Base-by-base conservation (phyloP, 2,888 invertebrate species). In the Cheilosia pagana region DNA sequence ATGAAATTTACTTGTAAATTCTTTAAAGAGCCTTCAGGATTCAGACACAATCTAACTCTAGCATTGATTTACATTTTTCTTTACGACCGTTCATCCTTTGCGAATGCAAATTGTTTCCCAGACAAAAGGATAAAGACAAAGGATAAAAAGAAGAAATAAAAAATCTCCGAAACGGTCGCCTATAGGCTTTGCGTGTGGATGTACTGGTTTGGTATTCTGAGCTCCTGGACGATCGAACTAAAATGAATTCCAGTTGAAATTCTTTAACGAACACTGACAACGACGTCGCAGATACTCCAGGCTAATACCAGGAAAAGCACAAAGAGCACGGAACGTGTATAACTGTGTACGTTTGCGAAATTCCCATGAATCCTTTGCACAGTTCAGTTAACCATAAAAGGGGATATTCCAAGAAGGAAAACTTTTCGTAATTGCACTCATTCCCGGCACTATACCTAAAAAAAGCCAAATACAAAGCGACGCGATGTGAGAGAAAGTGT, bases 401-500 rank as follows among this genome's bases (percentile, higher is more conserved):
- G 57, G 59, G 41, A 60, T 81, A 62, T 75, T 75, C 62, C 68
- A 21, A 68, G 68, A 81, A 81, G 25, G 41, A 43, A 63, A 81
- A 81, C 55, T 75, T 59, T 75, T 75, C 63, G 50, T 75, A 81
- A 75, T 75, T 75, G 70, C 67, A 67, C 53, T 41, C 68, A 68
- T 75, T 25, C 60, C 67, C 19, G 48, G 67, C 19, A 45, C 21
- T 55, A 52, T 23, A 16, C 45, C n/a, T n/a, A n/a, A n/a, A 57
- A 48, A 55, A 48, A 74, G 7, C 23, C 25, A 43, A 50, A 65
- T 39, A 50, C 4, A 8, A 21, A 0, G 48, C 14, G 14, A 19
- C 8, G 4, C 19, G 6, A 28, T 2, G 28, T 3, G 43, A 16
- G 16, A 53, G 3, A n/a, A n/a, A 28, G 16, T 25, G 57, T 21